Evolutionary conservation across 2,888 invertebrate species (phyloP).

Genomic region (Euzetes globulus): DNA sequence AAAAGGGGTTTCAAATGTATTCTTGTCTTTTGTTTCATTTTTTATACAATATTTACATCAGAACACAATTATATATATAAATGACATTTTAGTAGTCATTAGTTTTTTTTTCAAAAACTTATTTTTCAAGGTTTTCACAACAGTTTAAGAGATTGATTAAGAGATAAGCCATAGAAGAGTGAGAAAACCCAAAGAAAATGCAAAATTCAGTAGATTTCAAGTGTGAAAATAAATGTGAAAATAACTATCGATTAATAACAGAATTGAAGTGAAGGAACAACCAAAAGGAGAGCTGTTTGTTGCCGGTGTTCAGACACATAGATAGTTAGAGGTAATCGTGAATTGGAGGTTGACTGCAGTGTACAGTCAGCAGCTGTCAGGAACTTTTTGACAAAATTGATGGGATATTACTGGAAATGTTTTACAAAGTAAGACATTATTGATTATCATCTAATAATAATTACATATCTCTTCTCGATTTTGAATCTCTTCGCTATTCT

Average conservation of each 20-base stretch:
- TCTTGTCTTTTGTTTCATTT: neutral
- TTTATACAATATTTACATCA: constrained; percentile 26
- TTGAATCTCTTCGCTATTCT: too few species aligned
- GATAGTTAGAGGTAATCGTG: neutral
- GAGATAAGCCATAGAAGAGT: neutral
- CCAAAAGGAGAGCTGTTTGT: neutral
- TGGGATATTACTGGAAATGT: neutral
- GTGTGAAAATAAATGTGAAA: neutral
- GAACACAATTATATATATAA: constrained; percentile 23
- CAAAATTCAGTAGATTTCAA: neutral
- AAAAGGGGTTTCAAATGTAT: constrained; percentile 12
- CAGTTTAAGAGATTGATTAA: constrained; percentile 20
- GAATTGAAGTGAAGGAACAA: neutral
- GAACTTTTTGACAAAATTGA: neutral
- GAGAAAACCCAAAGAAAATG: neutral
- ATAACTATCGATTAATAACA: neutral
- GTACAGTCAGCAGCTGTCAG: neutral
- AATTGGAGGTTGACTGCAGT: neutral
- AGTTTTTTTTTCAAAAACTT: neutral
- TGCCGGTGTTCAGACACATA: neutral
- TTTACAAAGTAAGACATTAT: neutral
- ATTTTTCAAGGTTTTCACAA: constrained; percentile 28
- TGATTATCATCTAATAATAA: neutral
- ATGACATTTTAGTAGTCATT: constrained; percentile 17
- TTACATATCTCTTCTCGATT: neutral